phyloP scores from a whole-genome alignment of 2,888 invertebrate genomes.

The Drosophila bunnanda region DNA sequence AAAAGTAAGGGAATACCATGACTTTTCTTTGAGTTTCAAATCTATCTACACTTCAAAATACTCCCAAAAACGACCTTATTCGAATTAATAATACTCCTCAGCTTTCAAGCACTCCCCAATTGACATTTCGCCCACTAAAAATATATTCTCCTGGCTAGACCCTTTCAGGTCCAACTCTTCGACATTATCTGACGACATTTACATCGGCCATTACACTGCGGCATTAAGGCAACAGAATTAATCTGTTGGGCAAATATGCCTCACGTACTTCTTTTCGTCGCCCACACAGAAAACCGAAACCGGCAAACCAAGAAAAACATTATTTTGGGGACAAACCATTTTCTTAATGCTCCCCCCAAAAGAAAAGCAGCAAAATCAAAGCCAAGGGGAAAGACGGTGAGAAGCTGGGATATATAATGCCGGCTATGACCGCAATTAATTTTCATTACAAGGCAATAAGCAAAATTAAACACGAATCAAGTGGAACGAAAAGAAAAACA shows the following conservation, averaged over 20 bases:
- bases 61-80: background rate
- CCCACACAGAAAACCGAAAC: slow-evolving; percentile 45
- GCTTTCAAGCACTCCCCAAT: background rate
- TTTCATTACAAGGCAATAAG: slow-evolving; percentile 76
- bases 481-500: slow-evolving; percentile 25
- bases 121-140: slow-evolving; percentile 6
- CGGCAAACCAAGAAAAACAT: slow-evolving; percentile 19
- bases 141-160: background rate
- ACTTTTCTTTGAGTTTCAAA: background rate
- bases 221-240: slow-evolving; percentile 54
- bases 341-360: slow-evolving; percentile 44
- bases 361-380: slow-evolving; percentile 24
- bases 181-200: slow-evolving; percentile 15
- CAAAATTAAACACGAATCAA: slow-evolving; percentile 75
- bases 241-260: slow-evolving; percentile 67
- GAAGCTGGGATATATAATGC: slow-evolving; percentile 34
- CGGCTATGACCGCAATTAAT: slow-evolving; percentile 69
- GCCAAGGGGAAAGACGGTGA: slow-evolving; percentile 6
- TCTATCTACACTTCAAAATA: background rate
- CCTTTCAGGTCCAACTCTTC: slow-evolving; percentile 9
- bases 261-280: slow-evolving; percentile 48
- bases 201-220: slow-evolving; percentile 38
- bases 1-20: too few species aligned
- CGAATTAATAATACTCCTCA: too few species aligned
- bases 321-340: slow-evolving; percentile 54